phyloP scores from a whole-genome alignment of 2,888 invertebrate genomes.

The Caenorhabditis sp. region DNA sequence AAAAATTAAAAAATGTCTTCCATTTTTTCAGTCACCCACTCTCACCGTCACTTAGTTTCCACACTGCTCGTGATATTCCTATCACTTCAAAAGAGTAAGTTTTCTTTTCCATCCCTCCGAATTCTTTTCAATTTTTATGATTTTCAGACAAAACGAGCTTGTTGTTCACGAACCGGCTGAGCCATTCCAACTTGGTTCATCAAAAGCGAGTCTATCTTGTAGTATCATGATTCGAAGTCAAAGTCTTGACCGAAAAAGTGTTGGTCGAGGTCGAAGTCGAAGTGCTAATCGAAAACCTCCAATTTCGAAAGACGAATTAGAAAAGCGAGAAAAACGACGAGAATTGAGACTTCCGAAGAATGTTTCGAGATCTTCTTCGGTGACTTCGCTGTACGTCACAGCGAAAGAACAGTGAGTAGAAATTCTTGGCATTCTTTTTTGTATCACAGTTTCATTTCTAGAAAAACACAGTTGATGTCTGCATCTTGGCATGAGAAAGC shows the following conservation, averaged over 20 bases:
- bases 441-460: slow-evolving; percentile 5
- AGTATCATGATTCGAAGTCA: slow-evolving; percentile 41
- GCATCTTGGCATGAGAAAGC: slow-evolving; percentile 54
- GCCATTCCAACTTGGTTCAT: slow-evolving; percentile 47
- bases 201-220: slow-evolving; percentile 41
- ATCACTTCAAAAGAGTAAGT: slow-evolving; percentile 1
- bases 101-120: background rate
- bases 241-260: slow-evolving; percentile 31
- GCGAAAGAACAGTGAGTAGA: slow-evolving; percentile 35
- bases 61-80: slow-evolving; percentile 31
- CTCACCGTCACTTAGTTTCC: slow-evolving; percentile 39
- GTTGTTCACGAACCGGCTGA: slow-evolving; percentile 47
- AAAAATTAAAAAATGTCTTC: too few relatives aligned
- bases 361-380: slow-evolving; percentile 39
- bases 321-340: slow-evolving; percentile 29
- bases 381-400: slow-evolving; percentile 34
- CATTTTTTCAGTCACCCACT: slow-evolving; percentile 14
- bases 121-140: background rate
- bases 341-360: slow-evolving; percentile 35
- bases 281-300: slow-evolving; percentile 40
- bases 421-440: background rate
- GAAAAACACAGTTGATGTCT: slow-evolving; percentile 43
- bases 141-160: slow-evolving; percentile 35
- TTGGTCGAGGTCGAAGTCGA: slow-evolving; percentile 28
- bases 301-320: slow-evolving; percentile 31